Evolutionary conservation across 2,888 invertebrate genomes (phyloP).

Genomic region (Chrysolina americana): DNA sequence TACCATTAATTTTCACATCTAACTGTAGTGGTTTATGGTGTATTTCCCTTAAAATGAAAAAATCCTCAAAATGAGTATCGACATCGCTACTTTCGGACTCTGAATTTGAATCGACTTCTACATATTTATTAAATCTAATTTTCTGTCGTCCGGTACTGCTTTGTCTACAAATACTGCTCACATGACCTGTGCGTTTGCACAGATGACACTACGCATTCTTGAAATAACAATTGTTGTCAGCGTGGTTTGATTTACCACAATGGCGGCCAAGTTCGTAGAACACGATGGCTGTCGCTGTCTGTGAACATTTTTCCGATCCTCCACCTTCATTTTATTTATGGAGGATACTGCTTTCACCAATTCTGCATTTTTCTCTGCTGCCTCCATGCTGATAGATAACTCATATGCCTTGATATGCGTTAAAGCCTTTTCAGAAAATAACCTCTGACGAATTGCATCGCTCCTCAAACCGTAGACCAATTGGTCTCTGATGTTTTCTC

Average conservation of each 20-base stretch:
- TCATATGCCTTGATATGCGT: conserved; percentile 28
- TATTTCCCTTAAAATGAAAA: conserved; percentile 8
- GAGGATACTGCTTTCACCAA: not conserved
- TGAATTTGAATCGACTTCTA: conserved; percentile 18
- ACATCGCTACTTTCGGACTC: conserved; percentile 17
- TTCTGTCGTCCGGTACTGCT: conserved; percentile 3
- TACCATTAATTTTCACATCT: not conserved
- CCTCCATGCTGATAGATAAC: not conserved
- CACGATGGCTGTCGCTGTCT: conserved; percentile 11
- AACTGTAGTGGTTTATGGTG: conserved; percentile 7
- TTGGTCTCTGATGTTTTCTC: conserved; percentile 28
- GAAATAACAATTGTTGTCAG: conserved; percentile 18
- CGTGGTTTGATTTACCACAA: conserved; percentile 22
- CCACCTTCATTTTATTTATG: conserved; percentile 2
- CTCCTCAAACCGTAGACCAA: conserved; percentile 32
- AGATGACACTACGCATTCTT: conserved; percentile 24
- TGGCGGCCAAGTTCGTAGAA: not conserved
- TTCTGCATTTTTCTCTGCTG: conserved; percentile 1
- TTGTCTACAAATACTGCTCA: conserved; percentile 16
- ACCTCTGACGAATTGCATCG: conserved; percentile 23
- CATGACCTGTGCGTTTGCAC: conserved; percentile 17
- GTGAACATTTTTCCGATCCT: not conserved
- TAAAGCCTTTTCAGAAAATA: conserved; percentile 29
- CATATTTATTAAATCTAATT: conserved; percentile 23
- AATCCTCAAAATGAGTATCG: not conserved